Evolutionary conservation across 2,797 vertebrate genomes (phyloP).

Genomic region (Enteromius unitaeniatus): DNA sequence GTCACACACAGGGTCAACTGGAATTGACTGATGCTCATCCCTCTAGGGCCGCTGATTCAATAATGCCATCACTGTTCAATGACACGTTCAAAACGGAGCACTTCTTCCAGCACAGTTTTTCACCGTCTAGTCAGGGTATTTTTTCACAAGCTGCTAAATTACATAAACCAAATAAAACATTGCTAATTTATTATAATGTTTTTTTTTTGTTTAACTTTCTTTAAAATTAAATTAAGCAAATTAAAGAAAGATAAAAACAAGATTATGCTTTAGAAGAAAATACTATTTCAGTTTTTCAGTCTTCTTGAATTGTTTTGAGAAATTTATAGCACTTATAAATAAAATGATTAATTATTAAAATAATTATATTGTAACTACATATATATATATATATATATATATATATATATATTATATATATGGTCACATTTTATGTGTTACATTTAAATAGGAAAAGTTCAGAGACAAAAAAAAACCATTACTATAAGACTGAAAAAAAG

Average conservation of each 20-base stretch:
- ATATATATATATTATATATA: too few species aligned
- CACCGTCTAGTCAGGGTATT: neutral
- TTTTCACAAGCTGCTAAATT: neutral
- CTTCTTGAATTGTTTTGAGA: neutral
- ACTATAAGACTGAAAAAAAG: too few species aligned
- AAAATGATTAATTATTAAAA: neutral
- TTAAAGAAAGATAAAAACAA: too few species aligned
- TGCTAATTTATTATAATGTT: neutral
- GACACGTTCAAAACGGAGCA: constrained; percentile 9
- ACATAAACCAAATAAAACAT: neutral
- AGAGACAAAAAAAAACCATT: neutral
- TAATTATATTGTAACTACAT: neutral
- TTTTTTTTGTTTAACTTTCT: neutral
- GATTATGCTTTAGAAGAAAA: neutral
- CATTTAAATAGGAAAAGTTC: neutral
- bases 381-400: neutral
- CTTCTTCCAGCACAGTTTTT: neutral
- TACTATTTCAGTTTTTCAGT: neutral
- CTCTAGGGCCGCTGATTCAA: constrained; percentile 36
- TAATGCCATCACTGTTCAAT: constrained; percentile 42
- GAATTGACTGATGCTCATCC: constrained; percentile 46
- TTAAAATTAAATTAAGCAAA: too few species aligned
- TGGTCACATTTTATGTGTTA: neutral
- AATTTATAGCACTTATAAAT: neutral
- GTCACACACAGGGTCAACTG: constrained; percentile 56